A percentile compares a stretch with the other conserved stretches of the same genome.
Conservation (phyloP, 2,113 vertebrate species). For the Oxyruncus cristatus region DNA sequence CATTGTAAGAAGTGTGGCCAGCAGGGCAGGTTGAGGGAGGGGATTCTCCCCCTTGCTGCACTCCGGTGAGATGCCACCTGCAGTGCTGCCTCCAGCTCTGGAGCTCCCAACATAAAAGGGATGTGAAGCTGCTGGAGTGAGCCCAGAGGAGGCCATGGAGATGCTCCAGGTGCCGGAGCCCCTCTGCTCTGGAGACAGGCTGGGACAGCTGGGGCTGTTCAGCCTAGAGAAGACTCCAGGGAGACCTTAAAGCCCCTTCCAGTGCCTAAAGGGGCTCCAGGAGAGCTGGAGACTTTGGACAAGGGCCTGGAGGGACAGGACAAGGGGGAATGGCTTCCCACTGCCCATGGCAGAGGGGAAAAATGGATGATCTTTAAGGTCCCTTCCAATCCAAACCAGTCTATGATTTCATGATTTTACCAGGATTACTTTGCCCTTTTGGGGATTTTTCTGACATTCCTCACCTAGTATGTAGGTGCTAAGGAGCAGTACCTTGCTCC, state of each 20-base stretch:
- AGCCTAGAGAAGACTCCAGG: not conserved
- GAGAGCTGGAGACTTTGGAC: not conserved
- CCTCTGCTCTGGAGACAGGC: not conserved
- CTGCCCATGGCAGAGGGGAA: too few relatives aligned
- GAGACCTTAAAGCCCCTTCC: not conserved
- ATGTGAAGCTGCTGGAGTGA: not conserved
- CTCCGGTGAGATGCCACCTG: not conserved
- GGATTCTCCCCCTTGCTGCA: not conserved
- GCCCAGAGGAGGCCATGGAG: not conserved
- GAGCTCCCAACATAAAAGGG: not conserved
- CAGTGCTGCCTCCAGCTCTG: not conserved
- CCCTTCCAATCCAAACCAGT: not conserved
- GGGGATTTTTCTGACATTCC: not conserved
- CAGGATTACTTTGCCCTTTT: not conserved
- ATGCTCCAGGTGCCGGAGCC: not conserved
- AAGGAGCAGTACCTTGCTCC: too few relatives aligned
- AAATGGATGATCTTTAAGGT: not conserved
- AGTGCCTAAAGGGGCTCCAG: not conserved
- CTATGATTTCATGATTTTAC: not conserved
- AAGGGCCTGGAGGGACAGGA: not conserved
- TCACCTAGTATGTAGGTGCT: too few relatives aligned
- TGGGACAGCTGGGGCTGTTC: not conserved
- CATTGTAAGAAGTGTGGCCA: not conserved
- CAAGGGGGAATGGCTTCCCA: not conserved
- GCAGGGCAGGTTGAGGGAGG: not conserved